Base-by-base conservation (phyloP, 2,888 invertebrate genomes). In the Axea sp. region DNA sequence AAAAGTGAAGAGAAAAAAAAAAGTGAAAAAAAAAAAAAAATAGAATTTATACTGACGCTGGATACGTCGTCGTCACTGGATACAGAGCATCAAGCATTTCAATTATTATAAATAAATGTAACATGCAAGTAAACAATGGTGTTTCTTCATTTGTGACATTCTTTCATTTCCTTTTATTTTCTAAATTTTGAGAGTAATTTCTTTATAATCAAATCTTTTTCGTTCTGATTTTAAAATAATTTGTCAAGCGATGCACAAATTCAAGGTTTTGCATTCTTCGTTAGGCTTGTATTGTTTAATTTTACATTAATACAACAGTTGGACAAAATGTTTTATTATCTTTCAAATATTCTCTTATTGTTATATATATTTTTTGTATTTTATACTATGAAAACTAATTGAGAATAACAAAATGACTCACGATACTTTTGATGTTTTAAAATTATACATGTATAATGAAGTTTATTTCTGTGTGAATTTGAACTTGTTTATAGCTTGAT, bases 21-120 rank as follows among this genome's bases (percentile, higher is more conserved):
- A 15, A 31, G 24, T 8, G 17, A 51, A 22, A 35, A 55, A 65
- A 55, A 19, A 31, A 49, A 39, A 45, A 33, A 47, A 51, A 71
- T 53, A 60, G 33, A 71, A 75, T 75, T 72, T 71, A 67, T 75
- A 67, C 71, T 72, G 75, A 75, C 71, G 71, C 75, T 77, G 76
- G 77, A 78, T 76, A 77, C 77, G 76, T 78, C 76, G 71, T 76
- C 76, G 69, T 76, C 76, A 74, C 68, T 78, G 69, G 67, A 60
- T 75, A 77, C 74, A 76, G 73, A 69, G 74, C 77, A 75, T 77
- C 74, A 72, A 76, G 68, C 72, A 71, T 76, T 77, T 78, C 68
- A 72, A 67, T 75, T 74, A 67, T 76, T 72, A 77, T 67, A 75
- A 77, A 78, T 77, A 77, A 78, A 77, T 73, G 73, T 75, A 64